A percentile compares a stretch with the other conserved stretches of the same genome.
These are phyloP conservation scores for Heliconius nattereri DNA, from an alignment of 1,140 invertebrate species.

Conservation along the genomic window DNA sequence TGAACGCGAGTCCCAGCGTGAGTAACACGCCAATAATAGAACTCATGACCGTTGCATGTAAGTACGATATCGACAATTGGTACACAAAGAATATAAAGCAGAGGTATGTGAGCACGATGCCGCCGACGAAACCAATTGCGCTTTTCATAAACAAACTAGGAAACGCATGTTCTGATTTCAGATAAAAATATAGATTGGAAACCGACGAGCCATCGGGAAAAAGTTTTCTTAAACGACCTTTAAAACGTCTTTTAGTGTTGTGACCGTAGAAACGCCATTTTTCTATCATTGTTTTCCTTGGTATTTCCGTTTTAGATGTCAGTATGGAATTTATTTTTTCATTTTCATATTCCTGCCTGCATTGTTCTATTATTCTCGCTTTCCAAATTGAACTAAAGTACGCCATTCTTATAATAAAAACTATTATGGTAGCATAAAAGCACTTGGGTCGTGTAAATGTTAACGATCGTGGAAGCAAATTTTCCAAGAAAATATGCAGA, in stretches of 20 bases:
- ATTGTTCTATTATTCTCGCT: conserved; percentile 73
- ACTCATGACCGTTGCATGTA: conserved; percentile 82
- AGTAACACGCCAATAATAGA: conserved; percentile 83
- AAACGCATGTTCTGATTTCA: conserved; percentile 81
- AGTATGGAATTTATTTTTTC: conserved; percentile 81
- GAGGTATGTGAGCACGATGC: conserved; percentile 84
- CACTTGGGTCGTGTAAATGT: conserved; percentile 7
- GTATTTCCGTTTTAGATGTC: conserved; percentile 61
- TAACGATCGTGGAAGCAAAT: not conserved
- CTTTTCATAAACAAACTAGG: conserved; percentile 84
- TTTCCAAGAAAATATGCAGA: conserved; percentile 7
- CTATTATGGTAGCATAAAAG: conserved; percentile 26
- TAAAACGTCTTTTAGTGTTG: conserved; percentile 69
- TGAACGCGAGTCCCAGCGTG: conserved; percentile 85
- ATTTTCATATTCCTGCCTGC: conserved; percentile 70
- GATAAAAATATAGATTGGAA: conserved; percentile 68
- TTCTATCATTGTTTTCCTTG: conserved; percentile 65
- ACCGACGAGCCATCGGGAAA: conserved; percentile 70
- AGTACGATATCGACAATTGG: conserved; percentile 82
- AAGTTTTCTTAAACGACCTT: conserved; percentile 56
- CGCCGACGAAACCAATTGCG: conserved; percentile 82
- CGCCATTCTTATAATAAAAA: conserved; percentile 48
- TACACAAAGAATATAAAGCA: conserved; percentile 85
- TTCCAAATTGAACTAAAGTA: conserved; percentile 71
- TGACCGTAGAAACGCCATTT: conserved; percentile 68